Base-by-base conservation (phyloP, 2,113 vertebrate genomes). In the Cebidichthys violaceus region DNA sequence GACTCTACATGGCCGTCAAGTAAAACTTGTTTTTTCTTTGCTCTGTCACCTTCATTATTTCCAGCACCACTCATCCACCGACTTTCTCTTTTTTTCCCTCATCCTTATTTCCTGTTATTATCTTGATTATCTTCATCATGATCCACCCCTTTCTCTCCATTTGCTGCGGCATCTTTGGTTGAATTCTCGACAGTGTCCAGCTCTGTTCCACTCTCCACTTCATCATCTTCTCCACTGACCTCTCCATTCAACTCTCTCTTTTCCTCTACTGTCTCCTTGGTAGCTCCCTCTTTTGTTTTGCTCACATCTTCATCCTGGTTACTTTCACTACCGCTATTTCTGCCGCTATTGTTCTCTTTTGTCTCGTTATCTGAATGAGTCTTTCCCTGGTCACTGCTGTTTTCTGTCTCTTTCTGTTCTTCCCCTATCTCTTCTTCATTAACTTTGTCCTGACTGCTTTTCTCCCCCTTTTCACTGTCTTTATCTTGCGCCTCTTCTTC, bases 401-500 rank as follows among this genome's bases (percentile, higher is more conserved):
- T 88, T 77, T 88, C 90, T 6, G 64, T 80, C 87, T 82, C 87
- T 35, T 91, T 82, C 6, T 89, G 75, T 77, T 90, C 84, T 72
- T 90, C 84, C 52, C 85, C 81, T 13, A 39, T 60, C 77, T 88
- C 83, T 77, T 85, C 92, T 88, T 91, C 72, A 47, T 89, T 89
- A 73, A 62, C 35, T n/a, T 61, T 47, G 11, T 79, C 77, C 35
- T 83, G 31, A 29, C 52, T 70, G 70, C 66, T 70, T 27, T 78
- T 82, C 64, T 83, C 76, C 20, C 11, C 66, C n/a, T 81, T 41
- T 75, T 20, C 67, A 15, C 71, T 39, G 20, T 74, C 76, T 75
- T 73, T 55, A 75, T 90, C 89, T 81, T 60, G 45, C 73, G 77
- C 71, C 66, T 82, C 70, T 55, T 77, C 67, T n/a, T 41, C 82